A percentile compares a stretch with the other conserved stretches of the same genome.
Evolutionary conservation across 2,797 vertebrate genomes (phyloP).

Genomic region (Rallus crepitans): DNA sequence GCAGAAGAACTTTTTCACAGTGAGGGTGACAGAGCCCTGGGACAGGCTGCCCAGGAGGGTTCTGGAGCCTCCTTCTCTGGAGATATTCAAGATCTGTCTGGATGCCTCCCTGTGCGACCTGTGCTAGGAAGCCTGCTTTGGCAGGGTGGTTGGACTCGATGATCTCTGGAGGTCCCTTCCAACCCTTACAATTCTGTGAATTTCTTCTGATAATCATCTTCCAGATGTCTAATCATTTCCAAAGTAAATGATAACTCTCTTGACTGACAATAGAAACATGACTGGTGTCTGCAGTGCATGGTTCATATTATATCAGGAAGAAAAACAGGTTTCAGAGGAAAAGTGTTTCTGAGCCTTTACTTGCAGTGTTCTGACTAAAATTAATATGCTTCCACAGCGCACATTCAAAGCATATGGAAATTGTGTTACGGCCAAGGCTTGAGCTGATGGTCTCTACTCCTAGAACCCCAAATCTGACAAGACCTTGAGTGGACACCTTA

Average conservation of each 20-base stretch:
- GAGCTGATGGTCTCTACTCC: not conserved
- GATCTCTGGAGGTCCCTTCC: too few species aligned
- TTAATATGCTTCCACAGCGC: rapidly evolving
- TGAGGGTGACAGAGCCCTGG: too few species aligned
- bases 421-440: not conserved
- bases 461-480: not conserved
- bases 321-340: not conserved
- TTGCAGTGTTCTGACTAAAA: not conserved
- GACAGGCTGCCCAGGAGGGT: too few species aligned
- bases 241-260: not conserved
- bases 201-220: not conserved
- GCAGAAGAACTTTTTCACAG: too few species aligned
- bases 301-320: not conserved
- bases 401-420: not conserved
- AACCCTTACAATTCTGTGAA: too few species aligned
- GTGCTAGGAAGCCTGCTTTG: too few species aligned
- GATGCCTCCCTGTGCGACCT: too few species aligned
- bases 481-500: not conserved
- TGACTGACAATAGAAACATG: not conserved
- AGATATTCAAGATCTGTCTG: too few species aligned
- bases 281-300: rapidly evolving
- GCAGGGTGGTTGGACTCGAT: too few species aligned
- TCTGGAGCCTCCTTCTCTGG: too few species aligned
- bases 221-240: not conserved
- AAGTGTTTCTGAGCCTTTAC: not conserved